phyloP scores from a whole-genome alignment of 2,113 vertebrate species.

The Theropithecus gelada region DNA sequence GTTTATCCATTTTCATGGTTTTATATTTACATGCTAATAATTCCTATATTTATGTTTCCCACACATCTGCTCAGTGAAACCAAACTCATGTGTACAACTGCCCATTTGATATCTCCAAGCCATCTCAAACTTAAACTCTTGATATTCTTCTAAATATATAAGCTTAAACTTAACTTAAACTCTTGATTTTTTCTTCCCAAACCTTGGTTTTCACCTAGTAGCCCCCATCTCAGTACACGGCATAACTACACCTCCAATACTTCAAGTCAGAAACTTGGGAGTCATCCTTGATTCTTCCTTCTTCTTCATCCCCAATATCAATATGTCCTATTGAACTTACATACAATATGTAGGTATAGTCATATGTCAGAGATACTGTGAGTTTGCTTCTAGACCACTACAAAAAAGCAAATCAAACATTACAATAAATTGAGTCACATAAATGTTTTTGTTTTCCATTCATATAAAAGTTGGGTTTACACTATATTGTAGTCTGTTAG shows the following conservation, averaged over 20 bases:
- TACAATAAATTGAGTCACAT: neutral
- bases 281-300: neutral
- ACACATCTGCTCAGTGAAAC: neutral
- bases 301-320: neutral
- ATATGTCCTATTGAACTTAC: neutral
- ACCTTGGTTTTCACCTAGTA: neutral
- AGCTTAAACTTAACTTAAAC: constrained; percentile 6
- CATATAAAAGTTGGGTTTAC: neutral
- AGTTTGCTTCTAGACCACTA: neutral
- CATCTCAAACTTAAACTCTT: neutral
- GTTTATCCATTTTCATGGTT: neutral
- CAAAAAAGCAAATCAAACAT: neutral
- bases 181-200: neutral
- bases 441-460: neutral
- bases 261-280: neutral
- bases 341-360: neutral
- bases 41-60: neutral
- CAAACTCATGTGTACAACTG: neutral
- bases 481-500: neutral
- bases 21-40: neutral
- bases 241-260: neutral
- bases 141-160: neutral
- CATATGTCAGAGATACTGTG: neutral
- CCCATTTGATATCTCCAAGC: neutral
- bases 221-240: neutral